Evolutionary conservation across 2,113 vertebrate genomes (phyloP), one percentile per base, ranked within the genome.

Genomic region (Lagopus muta): DNA sequence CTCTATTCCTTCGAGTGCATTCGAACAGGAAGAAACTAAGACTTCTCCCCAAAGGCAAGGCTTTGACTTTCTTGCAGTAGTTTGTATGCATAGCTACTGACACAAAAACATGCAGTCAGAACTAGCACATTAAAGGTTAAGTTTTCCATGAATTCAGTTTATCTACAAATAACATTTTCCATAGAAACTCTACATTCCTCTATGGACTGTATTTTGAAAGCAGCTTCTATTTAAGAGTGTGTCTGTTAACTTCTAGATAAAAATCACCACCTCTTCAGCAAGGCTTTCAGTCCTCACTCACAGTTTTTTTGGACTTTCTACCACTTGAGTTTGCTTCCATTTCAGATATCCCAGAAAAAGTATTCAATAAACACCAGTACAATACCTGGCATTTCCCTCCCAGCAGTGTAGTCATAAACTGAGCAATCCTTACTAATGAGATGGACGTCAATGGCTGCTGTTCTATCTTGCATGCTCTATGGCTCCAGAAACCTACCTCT

Each of bases 51-150:
- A 72, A 36, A 66, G 34, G 47, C 6, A 82, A 21, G 21, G 52
- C 52, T 62, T 47, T 1, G 65, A 15, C 30, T 67, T 50, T 6
- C 10, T 10, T 4, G 30, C 16, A 13, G 30, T 11, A 11, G 40
- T 21, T 90, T 45, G 6, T 18, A 48, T 30, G 22, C 4, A 20
- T 1, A 66, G 12, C 38, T n/a, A n/a, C 25, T 22, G 13, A 27
- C 0, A 0, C 22, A 34, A 86, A 79, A 61, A n/a, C 0, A 4
- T 1, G 4, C 70, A 42, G 76, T 13, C 64, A 74, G 47, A 71
- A 9, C 25, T 13, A 61, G 14, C 32, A 47, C 43, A 50, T 34
- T 34, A 14, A 67, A 86, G 77, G 70, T 21, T 12, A 42, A 42
- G 24, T 3, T 0, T 54, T 75, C 38, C 34, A 10, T 4, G 1